phyloP scores from a whole-genome alignment of 2,113 vertebrate genomes.

The Pygoscelis antarcticus region DNA sequence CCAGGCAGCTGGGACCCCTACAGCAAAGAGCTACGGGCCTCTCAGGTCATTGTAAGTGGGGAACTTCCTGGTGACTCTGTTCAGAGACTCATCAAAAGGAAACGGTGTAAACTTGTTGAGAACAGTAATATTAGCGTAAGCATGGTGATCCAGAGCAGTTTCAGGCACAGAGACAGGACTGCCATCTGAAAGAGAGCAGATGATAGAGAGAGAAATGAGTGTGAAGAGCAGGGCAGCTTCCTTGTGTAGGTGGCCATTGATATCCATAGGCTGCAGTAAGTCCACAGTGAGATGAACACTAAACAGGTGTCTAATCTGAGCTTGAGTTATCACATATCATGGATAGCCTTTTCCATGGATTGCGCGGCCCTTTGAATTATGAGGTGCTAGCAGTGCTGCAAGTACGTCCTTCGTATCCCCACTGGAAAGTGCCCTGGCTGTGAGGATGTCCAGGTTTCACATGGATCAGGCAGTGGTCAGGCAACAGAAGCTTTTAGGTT shows the following conservation, averaged over 20 bases:
- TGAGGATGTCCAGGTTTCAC: neutral
- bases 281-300: neutral
- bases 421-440: neutral
- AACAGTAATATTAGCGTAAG: neutral
- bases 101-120: neutral
- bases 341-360: neutral
- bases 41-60: neutral
- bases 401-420: accelerated
- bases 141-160: neutral
- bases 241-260: neutral
- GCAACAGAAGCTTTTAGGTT: neutral
- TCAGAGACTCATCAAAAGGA: neutral
- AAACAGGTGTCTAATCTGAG: neutral
- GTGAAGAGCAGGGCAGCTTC: neutral
- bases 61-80: neutral
- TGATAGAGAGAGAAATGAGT: neutral
- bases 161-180: neutral
- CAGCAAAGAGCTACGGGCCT: neutral
- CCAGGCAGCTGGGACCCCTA: neutral
- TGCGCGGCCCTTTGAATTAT: neutral
- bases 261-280: neutral
- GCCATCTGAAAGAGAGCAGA: neutral
- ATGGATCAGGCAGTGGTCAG: neutral
- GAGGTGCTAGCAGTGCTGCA: neutral
- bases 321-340: neutral